phyloP scores from a whole-genome alignment of 2,113 vertebrate species.

The Centropristis striata region DNA sequence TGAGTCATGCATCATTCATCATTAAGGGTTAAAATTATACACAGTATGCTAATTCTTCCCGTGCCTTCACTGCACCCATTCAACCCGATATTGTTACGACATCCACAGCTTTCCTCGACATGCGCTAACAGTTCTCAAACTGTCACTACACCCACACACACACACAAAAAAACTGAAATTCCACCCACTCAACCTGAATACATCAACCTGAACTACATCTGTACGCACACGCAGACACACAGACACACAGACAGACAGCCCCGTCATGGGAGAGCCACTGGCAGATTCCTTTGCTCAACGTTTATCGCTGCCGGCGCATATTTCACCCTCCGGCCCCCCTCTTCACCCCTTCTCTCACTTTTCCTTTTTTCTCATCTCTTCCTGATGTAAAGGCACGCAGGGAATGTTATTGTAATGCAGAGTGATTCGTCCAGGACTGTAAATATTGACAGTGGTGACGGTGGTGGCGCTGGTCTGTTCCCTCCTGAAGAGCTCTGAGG shows the following conservation, averaged over 20 bases:
- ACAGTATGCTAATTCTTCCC: conserved; percentile 37
- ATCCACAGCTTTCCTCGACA: conserved; percentile 54
- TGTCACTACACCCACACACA: conserved; percentile 74
- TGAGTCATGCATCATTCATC: no score
- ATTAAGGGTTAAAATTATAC: no score
- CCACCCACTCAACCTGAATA: conserved; percentile 49
- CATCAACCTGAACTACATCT: conserved; percentile 51
- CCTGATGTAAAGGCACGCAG: conserved; percentile 70
- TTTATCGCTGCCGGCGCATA: conserved; percentile 56
- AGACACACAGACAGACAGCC: conserved; percentile 1
- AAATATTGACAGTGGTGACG: conserved; percentile 83
- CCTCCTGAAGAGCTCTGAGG: conserved; percentile 37
- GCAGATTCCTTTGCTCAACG: conserved; percentile 65
- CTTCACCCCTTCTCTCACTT: conserved; percentile 28
- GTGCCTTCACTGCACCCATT: conserved; percentile 51
- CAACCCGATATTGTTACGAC: conserved; percentile 56
- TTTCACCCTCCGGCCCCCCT: conserved; percentile 56
- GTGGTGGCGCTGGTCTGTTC: conserved; percentile 56
- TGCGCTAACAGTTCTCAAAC: conserved; percentile 77
- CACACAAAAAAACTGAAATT: conserved; percentile 64
- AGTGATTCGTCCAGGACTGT: conserved; percentile 82
- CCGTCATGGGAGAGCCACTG: conserved; percentile 77
- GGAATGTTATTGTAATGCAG: conserved; percentile 85
- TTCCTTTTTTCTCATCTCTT: conserved; percentile 52
- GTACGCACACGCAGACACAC: conserved; percentile 13